Conservation (phyloP, 2,797 vertebrate species). For the Darevskia nairensis region DNA sequence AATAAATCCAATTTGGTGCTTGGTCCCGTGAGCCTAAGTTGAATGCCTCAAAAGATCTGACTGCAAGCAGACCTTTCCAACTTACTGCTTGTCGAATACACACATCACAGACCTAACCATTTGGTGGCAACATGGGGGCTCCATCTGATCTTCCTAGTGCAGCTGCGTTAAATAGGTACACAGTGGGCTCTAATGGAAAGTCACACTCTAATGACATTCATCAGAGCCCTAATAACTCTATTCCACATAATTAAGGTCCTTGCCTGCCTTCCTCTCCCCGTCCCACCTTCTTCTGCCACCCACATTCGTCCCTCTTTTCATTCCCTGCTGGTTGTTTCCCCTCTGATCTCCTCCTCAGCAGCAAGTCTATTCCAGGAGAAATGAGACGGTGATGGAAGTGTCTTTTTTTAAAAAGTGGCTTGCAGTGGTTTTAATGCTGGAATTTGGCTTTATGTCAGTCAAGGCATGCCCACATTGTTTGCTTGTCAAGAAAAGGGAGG, state of each 20-base stretch:
- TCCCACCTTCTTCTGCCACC: neutral
- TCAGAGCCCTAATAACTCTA: conserved; percentile 1
- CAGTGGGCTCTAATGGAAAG: conserved; percentile 22
- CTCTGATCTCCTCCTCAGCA: conserved; percentile 34
- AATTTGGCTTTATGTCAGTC: conserved; percentile 48
- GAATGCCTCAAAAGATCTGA: conserved; percentile 20
- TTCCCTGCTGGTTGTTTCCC: conserved; percentile 41
- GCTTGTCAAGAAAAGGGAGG: conserved; percentile 44
- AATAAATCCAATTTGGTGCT: neutral
- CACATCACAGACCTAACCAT: conserved; percentile 26
- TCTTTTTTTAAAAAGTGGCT: neutral
- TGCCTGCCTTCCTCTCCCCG: neutral
- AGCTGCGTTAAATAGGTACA: conserved; percentile 15
- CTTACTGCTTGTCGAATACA: conserved; percentile 14
- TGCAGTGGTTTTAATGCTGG: conserved; percentile 25
- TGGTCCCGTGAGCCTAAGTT: conserved; percentile 22
- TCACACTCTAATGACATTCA: conserved; percentile 10
- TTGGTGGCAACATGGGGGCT: conserved; percentile 32
- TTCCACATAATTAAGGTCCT: conserved; percentile 39
- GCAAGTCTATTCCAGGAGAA: conserved; percentile 7
- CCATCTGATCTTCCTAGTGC: conserved; percentile 12
- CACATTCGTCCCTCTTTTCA: conserved; percentile 17
- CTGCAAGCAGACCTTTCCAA: conserved; percentile 27
- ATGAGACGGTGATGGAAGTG: neutral
- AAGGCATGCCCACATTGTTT: conserved; percentile 34